Evolutionary conservation across 2,888 invertebrate genomes (phyloP).

Genomic region (Agriopis marginaria): DNA sequence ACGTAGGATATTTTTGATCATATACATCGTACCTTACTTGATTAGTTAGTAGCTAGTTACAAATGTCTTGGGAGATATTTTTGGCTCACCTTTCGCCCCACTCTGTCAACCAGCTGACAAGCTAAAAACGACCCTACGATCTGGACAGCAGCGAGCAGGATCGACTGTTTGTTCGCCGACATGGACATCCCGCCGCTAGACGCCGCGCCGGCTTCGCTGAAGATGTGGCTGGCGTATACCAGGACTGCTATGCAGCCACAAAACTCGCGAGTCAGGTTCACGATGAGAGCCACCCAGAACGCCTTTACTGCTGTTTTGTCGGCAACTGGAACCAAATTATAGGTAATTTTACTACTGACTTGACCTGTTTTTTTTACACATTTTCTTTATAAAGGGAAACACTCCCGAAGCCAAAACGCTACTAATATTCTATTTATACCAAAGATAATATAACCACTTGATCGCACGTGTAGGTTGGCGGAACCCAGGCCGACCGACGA

Average conservation of each 20-base stretch:
- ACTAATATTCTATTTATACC: no score
- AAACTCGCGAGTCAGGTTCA: constrained; percentile 77
- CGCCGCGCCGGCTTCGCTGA: constrained; percentile 64
- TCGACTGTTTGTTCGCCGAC: constrained; percentile 78
- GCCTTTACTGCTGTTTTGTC: constrained; percentile 76
- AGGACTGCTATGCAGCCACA: constrained; percentile 80
- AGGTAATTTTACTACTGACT: no score
- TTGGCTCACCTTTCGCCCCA: constrained; percentile 72
- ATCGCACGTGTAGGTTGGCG: no score
- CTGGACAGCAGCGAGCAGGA: constrained; percentile 76
- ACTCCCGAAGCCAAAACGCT: no score
- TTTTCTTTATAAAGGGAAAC: no score
- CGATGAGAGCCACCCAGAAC: constrained; percentile 79
- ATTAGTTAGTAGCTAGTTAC: no score
- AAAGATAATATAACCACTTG: no score
- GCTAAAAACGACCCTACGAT: constrained; percentile 79
- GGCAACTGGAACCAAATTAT: constrained; percentile 55
- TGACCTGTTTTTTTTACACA: no score
- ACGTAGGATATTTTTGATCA: no score
- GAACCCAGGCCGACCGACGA: no score
- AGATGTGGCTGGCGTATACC: constrained; percentile 81
- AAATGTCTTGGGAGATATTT: neutral
- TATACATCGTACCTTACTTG: no score
- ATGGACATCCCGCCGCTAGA: constrained; percentile 65
- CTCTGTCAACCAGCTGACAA: constrained; percentile 77